Evolutionary conservation across 2,113 vertebrate species (phyloP).

Genomic region (Megaceryle torquata): DNA sequence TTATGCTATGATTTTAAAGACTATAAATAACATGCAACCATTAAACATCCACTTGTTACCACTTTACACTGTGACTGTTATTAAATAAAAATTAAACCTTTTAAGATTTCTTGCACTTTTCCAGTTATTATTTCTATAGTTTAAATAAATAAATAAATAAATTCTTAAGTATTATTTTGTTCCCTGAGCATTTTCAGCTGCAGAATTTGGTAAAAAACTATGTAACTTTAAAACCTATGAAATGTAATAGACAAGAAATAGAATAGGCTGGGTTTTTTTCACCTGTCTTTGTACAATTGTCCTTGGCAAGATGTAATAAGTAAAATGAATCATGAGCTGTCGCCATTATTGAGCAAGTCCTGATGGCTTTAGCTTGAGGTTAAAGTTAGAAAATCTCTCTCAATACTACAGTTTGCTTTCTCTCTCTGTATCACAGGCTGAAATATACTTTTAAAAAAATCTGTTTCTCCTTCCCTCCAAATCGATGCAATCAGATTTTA

Average conservation of each 20-base stretch:
- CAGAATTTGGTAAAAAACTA: background rate
- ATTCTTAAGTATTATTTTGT: background rate
- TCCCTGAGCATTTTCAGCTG: background rate
- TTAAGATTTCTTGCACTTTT: background rate
- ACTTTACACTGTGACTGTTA: background rate
- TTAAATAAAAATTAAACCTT: background rate
- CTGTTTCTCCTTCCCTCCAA: background rate
- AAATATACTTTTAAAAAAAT: background rate
- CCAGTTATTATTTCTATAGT: background rate
- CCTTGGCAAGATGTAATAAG: conserved; percentile 22
- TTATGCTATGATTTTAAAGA: background rate
- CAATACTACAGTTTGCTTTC: conserved; percentile 10
- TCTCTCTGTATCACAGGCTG: background rate
- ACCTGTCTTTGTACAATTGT: background rate
- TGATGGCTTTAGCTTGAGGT: conserved; percentile 41
- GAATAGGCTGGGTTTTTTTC: background rate
- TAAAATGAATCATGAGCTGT: conserved; percentile 49
- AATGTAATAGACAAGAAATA: background rate
- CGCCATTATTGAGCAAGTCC: background rate
- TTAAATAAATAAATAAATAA: too few species aligned
- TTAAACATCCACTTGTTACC: background rate
- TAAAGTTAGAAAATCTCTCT: conserved; percentile 46
- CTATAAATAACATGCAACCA: background rate
- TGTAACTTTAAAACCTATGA: background rate
- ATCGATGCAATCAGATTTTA: background rate